Evolutionary conservation across 2,888 invertebrate species (phyloP), one percentile per base, ranked within the genome.

Genomic region (Cacoxenus indagator): DNA sequence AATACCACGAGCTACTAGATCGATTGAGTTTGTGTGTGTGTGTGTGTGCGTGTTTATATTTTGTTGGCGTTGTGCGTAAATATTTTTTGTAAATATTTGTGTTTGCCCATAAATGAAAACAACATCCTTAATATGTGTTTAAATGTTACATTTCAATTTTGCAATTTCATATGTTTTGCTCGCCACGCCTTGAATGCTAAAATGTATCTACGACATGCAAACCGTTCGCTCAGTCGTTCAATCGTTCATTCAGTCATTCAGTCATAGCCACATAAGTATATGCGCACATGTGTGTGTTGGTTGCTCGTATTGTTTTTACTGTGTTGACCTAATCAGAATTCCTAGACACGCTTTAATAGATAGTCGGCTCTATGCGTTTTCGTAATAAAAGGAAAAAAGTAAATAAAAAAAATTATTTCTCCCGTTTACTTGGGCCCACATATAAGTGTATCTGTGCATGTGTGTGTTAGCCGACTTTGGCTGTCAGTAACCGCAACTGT

Each of bases 141-240:
- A 78, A 78, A 83, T 79, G 80, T 81, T 81, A 81, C 81, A 81
- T 81, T 81, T 82, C 81, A 81, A 81, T 81, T 81, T 65, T 81
- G 81, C 83, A 77, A 81, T 81, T 81, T 71, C 72, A 55, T 65
- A 37, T 26, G 65, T 55, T 57, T 37, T 24, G 37, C 73, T 73
- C 69, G 78, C 78, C 81, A 83, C 81, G 83, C 81, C 81, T 76
- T 76, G 69, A 65, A 68, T 74, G 78, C 77, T 79, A 78, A 81
- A 81, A 81, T 81, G 83, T 81, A 73, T 70, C 74, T 72, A 73
- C 81, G 81, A 79, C 81, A 81, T 81, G 81, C 81, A 81, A 81
- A 81, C 80, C 83, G 73, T 78, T 78, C 73, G 62, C 67, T 61
- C 66, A 67, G 66, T 66, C 72, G 70, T 37, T 37, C 24, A 2